Evolutionary conservation across 2,888 invertebrate species (phyloP), one percentile per base, ranked within the genome.

Genomic region (Coelogynopora nodosa): DNA sequence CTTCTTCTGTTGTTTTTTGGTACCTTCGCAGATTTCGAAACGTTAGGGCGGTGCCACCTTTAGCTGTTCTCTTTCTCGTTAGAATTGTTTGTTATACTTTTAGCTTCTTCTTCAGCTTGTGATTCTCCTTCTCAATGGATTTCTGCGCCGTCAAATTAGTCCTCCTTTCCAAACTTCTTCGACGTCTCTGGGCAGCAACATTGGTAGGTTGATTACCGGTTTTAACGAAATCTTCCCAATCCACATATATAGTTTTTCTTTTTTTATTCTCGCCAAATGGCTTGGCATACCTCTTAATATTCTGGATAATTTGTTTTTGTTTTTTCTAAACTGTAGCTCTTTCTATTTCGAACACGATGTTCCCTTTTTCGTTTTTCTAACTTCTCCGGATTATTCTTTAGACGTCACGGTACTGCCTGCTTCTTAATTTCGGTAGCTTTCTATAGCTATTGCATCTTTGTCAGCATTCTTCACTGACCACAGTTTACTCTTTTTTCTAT

Each of bases 331-430:
- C 27, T 74, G 74, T 74, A 74, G 27, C 18, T 74, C 74, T 74
- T 74, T 74, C 74, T 26, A 74, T 74, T 74, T 74, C 74, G 2
- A 74, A 74, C 23, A 74, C 74, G 74, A 74, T 74, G 74, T 74
- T 74, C 74, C 74, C 2, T 26, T 74, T 74, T 74, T 74, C 74
- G 74, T 74, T 74, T 74, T 13, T 74, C 74, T 74, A 23, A 74
- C 74, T 74, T 74, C 74, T 13, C 74, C 74, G 74, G 74, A 74
- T 74, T 74, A 74, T 74, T 74, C 74, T 74, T 74, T 74, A 74
- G 27, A 74, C 74, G 74, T 74, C 74, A 74, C 74, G 74, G 23
- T 74, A 74, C 74, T 74, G 74, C 74, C 74, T 74, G 74, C 74
- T 74, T 74, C 23, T 74, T 26, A 74, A 74, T 74, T 74, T 74